These are phyloP conservation scores for Verasper variegatus DNA, from an alignment of 2,113 vertebrate species.

Conservation along the genomic window DNA sequence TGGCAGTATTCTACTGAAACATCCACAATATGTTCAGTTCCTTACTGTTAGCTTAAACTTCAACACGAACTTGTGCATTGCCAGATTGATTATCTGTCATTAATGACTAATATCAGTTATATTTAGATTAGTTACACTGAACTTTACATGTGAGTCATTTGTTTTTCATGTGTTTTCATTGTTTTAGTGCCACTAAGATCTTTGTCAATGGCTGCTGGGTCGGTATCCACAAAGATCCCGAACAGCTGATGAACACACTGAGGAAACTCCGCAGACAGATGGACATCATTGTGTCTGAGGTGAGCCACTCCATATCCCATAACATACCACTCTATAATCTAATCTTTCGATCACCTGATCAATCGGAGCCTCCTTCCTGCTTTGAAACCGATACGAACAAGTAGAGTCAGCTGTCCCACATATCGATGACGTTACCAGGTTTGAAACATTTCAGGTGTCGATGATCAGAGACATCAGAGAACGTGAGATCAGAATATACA, in stretches of 20 bases:
- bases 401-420: neutral
- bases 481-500: slow-evolving; percentile 97
- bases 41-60: too few species aligned
- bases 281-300: slow-evolving; percentile 99
- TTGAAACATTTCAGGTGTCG: slow-evolving; percentile 85
- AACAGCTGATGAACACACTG: slow-evolving; percentile 98
- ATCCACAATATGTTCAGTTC: too few species aligned
- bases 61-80: too few species aligned
- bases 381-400: too few species aligned
- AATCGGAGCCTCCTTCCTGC: too few species aligned
- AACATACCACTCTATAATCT: neutral
- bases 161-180: neutral
- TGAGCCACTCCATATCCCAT: slow-evolving; percentile 43
- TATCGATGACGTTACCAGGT: too few species aligned
- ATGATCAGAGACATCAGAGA: slow-evolving; percentile 99
- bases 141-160: neutral
- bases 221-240: slow-evolving; percentile 98
- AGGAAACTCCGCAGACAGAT: slow-evolving; percentile 96
- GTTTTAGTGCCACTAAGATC: slow-evolving; percentile 94
- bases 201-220: slow-evolving; percentile 99
- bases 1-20: too few species aligned
- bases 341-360: neutral
- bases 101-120: too few species aligned
- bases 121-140: neutral
- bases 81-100: neutral